Conservation (phyloP, 2,113 vertebrate genomes). For the Genyomyrus donnyi region DNA sequence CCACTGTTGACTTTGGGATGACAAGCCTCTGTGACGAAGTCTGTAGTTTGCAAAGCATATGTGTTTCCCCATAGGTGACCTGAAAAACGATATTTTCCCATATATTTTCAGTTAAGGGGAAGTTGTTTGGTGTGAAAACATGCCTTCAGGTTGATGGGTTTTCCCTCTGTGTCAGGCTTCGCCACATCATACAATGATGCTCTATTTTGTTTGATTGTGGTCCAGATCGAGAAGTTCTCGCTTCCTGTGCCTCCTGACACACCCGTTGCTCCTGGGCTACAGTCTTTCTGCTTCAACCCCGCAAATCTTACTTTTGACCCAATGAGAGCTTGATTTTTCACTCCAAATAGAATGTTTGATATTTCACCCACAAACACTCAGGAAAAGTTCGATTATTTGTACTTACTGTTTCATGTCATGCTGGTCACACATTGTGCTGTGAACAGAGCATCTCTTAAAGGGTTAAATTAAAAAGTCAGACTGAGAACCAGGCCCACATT, state of each 20-base stretch:
- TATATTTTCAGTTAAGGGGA: not conserved
- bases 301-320: not conserved
- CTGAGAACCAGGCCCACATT: not conserved
- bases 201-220: not conserved
- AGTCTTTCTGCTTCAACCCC: not conserved
- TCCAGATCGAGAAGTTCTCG: not conserved
- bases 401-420: not conserved
- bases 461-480: not conserved
- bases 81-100: not conserved
- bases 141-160: not conserved
- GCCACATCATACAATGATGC: not conserved
- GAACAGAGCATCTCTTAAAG: not conserved
- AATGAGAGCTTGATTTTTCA: not conserved
- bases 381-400: not conserved
- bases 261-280: not conserved
- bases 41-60: not conserved
- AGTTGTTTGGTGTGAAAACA: not conserved
- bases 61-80: not conserved
- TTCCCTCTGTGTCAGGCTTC: not conserved
- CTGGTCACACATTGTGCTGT: not conserved
- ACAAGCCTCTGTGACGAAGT: not conserved
- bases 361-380: not conserved
- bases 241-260: not conserved
- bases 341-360: not conserved
- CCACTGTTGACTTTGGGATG: not conserved